Base-by-base conservation (phyloP, 2,888 invertebrate species). In the Agelastica alni region DNA sequence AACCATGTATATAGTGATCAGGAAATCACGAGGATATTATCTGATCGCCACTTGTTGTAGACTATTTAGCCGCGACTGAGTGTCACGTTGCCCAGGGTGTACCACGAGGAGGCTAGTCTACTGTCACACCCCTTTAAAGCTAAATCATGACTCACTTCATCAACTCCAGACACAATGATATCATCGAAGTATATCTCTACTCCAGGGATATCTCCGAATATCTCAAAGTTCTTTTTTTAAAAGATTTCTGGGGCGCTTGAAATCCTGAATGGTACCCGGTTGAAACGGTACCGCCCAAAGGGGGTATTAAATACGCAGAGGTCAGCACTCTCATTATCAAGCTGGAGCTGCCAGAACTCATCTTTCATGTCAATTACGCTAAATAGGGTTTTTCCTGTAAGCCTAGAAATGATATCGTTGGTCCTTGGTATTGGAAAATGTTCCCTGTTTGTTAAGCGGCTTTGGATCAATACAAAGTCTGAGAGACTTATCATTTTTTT, bases 231-330 rank as follows among this genome's bases (percentile, higher is more conserved):
- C 14, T 39, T 41, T 6, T 26, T 20, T 16, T 47, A 42, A 42
- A 53, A 53, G n/a, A 46, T 41, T 34, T 53, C 52, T 7, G 52
- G 52, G 9, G 28, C 26, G 17, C 17, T 37, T n/a, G 14, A 39
- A 7, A 47, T 22, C 5, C 52, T 28, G 39, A 53, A 46, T n/a
- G 34, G 43, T 12, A 51, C 10, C 9, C 36, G 30, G 13, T 45
- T 45, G n/a, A 52, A 45, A 4, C 17, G n/a, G 31, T 44, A 52
- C n/a, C 37, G 36, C 1, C 47, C 63, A 57, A 58, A 61, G 2
- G 60, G 62, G 12, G 63, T 62, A 28, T 49, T 63, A 53, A 67
- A 69, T 1, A 56, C 59, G 22, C 53, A 56, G 4, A 44, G 16
- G 17, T 44, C 30, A n/a, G 44, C 28, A 44, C 44, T 44, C 18